These are phyloP conservation scores for Pseudococcus longispinus DNA, from an alignment of 2,888 invertebrate genomes.

Conservation along the genomic window DNA sequence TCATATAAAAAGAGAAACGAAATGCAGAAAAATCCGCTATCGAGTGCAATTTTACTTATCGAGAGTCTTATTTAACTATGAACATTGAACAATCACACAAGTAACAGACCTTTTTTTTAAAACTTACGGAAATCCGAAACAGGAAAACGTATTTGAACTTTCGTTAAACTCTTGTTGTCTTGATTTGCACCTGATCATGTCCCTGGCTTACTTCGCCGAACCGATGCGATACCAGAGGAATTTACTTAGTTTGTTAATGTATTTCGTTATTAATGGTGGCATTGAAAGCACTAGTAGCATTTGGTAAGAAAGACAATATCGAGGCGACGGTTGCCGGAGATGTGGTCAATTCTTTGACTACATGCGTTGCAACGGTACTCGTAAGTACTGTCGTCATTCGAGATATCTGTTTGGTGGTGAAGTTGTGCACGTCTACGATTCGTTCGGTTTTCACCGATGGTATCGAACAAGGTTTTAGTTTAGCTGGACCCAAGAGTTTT, in stretches of 20 bases:
- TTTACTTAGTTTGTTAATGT: background rate
- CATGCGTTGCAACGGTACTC: background rate
- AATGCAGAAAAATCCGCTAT: background rate
- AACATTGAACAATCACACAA: conserved; percentile 2
- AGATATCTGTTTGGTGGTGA: conserved; percentile 30
- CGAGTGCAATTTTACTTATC: background rate
- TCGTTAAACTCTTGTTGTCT: background rate
- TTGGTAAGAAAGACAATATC: background rate
- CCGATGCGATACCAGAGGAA: too few species aligned
- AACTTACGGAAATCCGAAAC: background rate
- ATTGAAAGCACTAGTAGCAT: background rate
- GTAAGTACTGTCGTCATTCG: background rate
- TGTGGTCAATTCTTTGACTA: conserved; percentile 5
- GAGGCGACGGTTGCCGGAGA: background rate
- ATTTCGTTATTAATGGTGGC: conserved; percentile 38
- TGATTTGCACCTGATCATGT: too few species aligned
- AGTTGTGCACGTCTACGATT: background rate
- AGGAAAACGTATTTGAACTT: background rate
- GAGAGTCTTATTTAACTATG: background rate
- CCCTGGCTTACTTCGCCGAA: too few species aligned
- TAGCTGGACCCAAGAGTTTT: conserved; percentile 46
- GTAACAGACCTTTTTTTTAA: background rate
- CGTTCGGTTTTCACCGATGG: conserved; percentile 8
- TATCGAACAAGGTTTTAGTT: conserved; percentile 20
- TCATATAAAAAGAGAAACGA: background rate